A percentile compares a stretch with the other conserved stretches of the same genome.
These are phyloP conservation scores for Schizothorax lantsangensis DNA, from an alignment of 2,797 vertebrate species.

Conservation along the genomic window DNA sequence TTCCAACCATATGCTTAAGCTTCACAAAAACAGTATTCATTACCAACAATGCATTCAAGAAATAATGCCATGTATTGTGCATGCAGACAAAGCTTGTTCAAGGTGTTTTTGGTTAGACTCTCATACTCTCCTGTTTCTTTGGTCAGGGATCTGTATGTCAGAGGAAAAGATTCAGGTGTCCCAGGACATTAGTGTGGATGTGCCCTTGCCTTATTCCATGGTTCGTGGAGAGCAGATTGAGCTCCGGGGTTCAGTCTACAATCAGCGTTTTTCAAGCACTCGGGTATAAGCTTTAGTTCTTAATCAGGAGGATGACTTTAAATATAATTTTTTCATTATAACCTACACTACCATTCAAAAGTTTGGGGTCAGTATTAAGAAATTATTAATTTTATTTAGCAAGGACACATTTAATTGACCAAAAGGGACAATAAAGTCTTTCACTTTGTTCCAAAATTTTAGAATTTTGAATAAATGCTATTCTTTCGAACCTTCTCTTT, in stretches of 20 bases:
- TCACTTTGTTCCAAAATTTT: background rate
- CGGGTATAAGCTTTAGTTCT: constrained; percentile 47
- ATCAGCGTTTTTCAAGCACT: constrained; percentile 64
- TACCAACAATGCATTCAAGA: background rate
- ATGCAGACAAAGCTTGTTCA: background rate
- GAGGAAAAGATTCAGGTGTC: constrained; percentile 73
- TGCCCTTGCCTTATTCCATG: constrained; percentile 84
- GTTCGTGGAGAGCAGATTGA: constrained; percentile 86
- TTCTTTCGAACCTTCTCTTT: background rate
- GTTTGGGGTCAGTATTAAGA: background rate
- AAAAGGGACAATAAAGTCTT: background rate
- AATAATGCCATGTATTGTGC: background rate
- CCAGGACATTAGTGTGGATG: constrained; percentile 79
- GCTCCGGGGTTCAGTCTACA: constrained; percentile 83
- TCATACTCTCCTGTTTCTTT: background rate
- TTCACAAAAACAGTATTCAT: background rate
- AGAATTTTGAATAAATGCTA: background rate
- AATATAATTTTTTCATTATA: background rate
- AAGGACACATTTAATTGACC: background rate
- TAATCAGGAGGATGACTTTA: background rate
- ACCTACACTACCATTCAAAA: background rate
- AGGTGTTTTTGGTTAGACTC: background rate
- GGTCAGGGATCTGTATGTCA: constrained; percentile 82
- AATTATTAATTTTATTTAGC: background rate
- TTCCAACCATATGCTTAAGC: too few relatives aligned